phyloP scores from a whole-genome alignment of 2,888 invertebrate genomes.

The Tetramorium bicarinatum region DNA sequence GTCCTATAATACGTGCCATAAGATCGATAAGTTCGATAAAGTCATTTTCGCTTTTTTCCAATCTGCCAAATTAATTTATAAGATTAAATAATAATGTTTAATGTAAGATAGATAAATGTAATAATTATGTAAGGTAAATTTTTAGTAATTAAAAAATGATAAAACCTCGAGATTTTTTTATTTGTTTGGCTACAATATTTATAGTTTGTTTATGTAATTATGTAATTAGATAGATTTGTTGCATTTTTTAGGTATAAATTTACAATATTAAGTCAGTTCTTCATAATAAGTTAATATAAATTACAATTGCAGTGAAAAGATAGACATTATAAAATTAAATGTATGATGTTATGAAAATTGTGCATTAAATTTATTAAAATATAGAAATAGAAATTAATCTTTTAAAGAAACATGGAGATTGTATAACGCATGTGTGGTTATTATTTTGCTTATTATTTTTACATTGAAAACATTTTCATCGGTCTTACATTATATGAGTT shows the following conservation, averaged over 20 bases:
- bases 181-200: background rate
- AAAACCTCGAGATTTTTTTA: background rate
- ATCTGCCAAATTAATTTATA: constrained; percentile 15
- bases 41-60: background rate
- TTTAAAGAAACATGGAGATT: background rate
- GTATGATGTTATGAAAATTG: constrained; percentile 19
- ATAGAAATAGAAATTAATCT: constrained; percentile 19
- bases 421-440: background rate
- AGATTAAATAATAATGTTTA: constrained; percentile 16
- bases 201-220: background rate
- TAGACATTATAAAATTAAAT: constrained; percentile 22
- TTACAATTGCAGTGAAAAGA: constrained; percentile 3
- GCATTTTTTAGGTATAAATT: constrained; percentile 1
- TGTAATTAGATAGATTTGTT: background rate
- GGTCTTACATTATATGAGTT: background rate
- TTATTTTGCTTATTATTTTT: constrained; percentile 20
- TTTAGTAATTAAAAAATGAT: background rate
- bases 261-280: background rate
- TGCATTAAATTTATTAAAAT: constrained; percentile 5
- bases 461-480: background rate
- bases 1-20: too few relatives aligned
- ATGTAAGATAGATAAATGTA: background rate
- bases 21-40: background rate
- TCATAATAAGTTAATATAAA: background rate
- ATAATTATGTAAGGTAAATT: background rate